phyloP scores from a whole-genome alignment of 2,113 vertebrate species.

The Madoqua kirkii region DNA sequence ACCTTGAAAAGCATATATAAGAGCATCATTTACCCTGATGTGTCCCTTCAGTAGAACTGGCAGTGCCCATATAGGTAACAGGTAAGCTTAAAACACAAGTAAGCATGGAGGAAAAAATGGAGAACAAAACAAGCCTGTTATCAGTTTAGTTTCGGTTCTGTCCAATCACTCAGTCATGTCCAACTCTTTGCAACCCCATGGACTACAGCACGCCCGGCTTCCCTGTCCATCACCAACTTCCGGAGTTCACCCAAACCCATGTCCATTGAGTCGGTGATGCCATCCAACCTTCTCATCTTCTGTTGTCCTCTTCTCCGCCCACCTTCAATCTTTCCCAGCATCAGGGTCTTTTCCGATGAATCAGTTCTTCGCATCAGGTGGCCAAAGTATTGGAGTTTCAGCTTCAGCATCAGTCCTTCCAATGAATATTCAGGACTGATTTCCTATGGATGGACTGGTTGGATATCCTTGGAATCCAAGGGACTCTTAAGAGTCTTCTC shows the following conservation, averaged over 20 bases:
- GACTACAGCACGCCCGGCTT: background rate
- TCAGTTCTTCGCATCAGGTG: background rate
- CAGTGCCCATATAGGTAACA: background rate
- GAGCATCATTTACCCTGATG: background rate
- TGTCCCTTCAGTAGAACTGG: background rate
- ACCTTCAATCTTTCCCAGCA: background rate
- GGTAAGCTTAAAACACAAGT: background rate
- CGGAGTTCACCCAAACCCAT: fast-evolving
- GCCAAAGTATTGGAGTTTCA: background rate
- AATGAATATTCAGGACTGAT: background rate
- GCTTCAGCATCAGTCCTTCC: background rate
- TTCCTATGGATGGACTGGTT: background rate
- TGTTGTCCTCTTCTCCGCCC: background rate
- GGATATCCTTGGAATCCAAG: background rate
- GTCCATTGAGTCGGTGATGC: background rate
- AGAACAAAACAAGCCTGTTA: background rate
- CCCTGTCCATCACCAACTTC: background rate
- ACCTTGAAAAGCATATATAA: background rate
- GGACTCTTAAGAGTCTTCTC: background rate
- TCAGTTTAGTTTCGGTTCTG: background rate
- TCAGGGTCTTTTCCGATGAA: background rate
- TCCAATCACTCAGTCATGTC: background rate
- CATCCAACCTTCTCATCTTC: background rate
- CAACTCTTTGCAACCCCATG: background rate
- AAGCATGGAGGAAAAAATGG: background rate